Base-by-base conservation (phyloP, 2,888 invertebrate species). In the Cinara cedri region DNA sequence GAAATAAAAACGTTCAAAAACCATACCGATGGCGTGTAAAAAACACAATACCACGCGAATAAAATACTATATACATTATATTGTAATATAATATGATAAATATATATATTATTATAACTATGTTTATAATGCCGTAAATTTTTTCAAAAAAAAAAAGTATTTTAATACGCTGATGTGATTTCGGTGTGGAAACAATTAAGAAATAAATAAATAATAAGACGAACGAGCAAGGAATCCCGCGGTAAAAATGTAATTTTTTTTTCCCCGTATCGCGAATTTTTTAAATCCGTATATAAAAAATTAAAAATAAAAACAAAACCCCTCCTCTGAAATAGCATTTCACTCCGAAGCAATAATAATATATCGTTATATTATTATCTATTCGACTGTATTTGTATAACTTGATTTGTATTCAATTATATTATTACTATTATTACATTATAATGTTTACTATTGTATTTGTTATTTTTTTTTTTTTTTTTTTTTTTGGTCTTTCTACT, bases 51-150 rank as follows among this genome's bases (percentile, higher is more conserved):
- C n/a, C 34, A 34, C 34, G 34, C 6, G 34, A 34, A 34, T 34
- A 34, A 34, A 34, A 4, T 4, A 34, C 3, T 34, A 34, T 34
- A 34, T 34, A 34, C 6, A 34, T 4, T 34, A 34, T 34, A 34
- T n/a, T n/a, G n/a, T 34, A 34, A 34, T 34, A 34, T 34, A 34
- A 4, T 34, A 34, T 6, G 34, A 34, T 34, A 6, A 74, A 55
- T 54, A 13, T 68, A 68, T 34, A 76, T 66, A 57, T 57, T 76
- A 66, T 42, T n/a, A 60, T 60, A 54, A 4, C 55, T 72, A 76
- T 70, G 60, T 78, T 6, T 78, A 78, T 78, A 60, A 55, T 60
- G 78, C 78, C n/a, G n/a, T n/a, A n/a, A n/a, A n/a, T n/a, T n/a
- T n/a, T n/a, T n/a, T n/a, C n/a, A n/a, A n/a, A n/a, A n/a, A 78